phyloP scores from a whole-genome alignment of 2,888 invertebrate genomes.

The Leptinotarsa peninsularis region DNA sequence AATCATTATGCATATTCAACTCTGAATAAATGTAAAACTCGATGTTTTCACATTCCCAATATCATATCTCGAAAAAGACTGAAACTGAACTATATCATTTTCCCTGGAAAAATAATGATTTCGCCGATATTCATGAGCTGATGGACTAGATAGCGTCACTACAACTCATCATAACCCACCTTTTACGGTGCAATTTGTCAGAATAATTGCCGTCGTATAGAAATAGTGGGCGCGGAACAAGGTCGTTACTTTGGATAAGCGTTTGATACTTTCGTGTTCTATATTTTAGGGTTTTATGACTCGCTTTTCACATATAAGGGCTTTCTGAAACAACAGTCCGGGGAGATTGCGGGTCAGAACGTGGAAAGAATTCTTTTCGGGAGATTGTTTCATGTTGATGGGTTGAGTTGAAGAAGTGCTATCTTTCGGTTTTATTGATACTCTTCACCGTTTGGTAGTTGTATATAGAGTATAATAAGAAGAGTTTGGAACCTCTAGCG shows the following conservation, averaged over 20 bases:
- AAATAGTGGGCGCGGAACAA: constrained; percentile 45
- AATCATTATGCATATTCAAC: too few relatives aligned
- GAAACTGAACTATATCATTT: too few relatives aligned
- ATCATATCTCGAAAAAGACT: too few relatives aligned
- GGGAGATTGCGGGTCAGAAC: constrained; percentile 52
- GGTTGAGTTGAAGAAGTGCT: not conserved
- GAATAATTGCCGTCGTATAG: constrained; percentile 30
- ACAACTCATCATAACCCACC: constrained; percentile 6
- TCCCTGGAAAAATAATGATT: not conserved
- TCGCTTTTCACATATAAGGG: constrained; percentile 54
- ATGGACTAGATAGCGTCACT: not conserved
- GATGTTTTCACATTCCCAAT: too few relatives aligned
- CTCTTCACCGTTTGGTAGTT: not conserved
- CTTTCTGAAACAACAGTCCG: constrained; percentile 57
- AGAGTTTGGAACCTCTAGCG: too few relatives aligned
- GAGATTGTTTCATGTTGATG: constrained; percentile 5
- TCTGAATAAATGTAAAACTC: too few relatives aligned
- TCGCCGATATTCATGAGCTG: not conserved
- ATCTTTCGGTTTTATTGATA: not conserved
- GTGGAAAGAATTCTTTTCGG: constrained; percentile 46
- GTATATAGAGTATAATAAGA: not conserved
- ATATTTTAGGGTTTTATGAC: constrained; percentile 56
- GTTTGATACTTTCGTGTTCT: constrained; percentile 50
- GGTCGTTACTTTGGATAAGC: constrained; percentile 51
- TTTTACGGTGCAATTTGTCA: constrained; percentile 31